These are phyloP conservation scores for Caranx melampygus DNA, from an alignment of 2,113 vertebrate genomes.

Conservation along the genomic window DNA sequence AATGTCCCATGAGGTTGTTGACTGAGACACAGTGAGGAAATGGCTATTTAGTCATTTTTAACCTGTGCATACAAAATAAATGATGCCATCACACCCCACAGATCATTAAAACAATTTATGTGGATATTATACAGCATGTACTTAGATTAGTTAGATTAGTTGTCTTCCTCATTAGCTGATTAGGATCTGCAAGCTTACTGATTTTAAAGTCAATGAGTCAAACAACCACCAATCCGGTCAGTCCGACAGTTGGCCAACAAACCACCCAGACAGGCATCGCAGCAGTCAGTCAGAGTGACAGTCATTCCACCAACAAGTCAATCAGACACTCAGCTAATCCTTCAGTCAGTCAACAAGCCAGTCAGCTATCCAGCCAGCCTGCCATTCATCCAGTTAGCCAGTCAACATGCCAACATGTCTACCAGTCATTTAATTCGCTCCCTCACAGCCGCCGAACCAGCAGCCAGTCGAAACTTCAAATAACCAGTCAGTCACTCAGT, in stretches of 20 bases:
- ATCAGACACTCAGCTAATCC: constrained; percentile 59
- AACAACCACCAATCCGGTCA: constrained; percentile 28
- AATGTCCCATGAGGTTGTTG: constrained; percentile 23
- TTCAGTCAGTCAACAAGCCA: constrained; percentile 67
- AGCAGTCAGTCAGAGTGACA: constrained; percentile 55
- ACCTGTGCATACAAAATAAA: constrained; percentile 8
- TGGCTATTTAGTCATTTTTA: constrained; percentile 15
- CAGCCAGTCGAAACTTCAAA: constrained; percentile 60
- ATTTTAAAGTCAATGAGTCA: constrained; percentile 19
- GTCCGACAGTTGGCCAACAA: constrained; percentile 29
- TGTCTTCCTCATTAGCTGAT: not conserved
- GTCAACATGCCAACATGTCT: constrained; percentile 54
- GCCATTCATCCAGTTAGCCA: constrained; percentile 57
- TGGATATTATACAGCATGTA: not conserved
- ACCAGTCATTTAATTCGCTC: constrained; percentile 57
- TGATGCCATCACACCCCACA: not conserved
- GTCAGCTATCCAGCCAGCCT: constrained; percentile 55
- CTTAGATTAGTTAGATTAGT: not conserved
- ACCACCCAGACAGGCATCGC: constrained; percentile 34
- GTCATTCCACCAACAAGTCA: constrained; percentile 60
- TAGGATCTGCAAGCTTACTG: not conserved
- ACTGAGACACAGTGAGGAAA: constrained; percentile 10
- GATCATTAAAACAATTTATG: constrained; percentile 5
- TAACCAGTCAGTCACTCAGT: constrained; percentile 68
- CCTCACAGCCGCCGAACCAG: constrained; percentile 32